Percentiles rank a stretch among this genome's conserved stretches.
These are phyloP conservation scores for Melanostigma gelatinosum DNA, from an alignment of 2,113 vertebrate species.

Conservation along the genomic window DNA sequence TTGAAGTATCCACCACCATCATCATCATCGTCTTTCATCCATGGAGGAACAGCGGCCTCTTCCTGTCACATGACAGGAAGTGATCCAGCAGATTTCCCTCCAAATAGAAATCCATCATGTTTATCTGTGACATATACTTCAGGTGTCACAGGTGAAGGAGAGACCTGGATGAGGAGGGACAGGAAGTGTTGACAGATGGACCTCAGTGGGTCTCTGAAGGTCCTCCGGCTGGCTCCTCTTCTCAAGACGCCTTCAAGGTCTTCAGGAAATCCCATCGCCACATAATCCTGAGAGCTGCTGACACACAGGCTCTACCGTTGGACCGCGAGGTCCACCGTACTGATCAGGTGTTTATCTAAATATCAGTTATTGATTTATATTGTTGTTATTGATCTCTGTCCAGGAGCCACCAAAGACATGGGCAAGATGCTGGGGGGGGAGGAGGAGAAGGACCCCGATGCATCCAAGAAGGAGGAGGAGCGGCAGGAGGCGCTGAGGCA, in stretches of 20 bases:
- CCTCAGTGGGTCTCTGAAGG: slow-evolving; percentile 43
- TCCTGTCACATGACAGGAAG: background rate
- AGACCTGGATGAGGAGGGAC: background rate
- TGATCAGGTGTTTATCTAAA: too few relatives aligned
- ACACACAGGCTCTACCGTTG: too few relatives aligned
- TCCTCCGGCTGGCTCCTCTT: slow-evolving; percentile 57
- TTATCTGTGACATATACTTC: too few relatives aligned
- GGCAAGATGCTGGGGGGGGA: slow-evolving; percentile 98
- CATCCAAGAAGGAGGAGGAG: slow-evolving; percentile 97
- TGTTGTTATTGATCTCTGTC: background rate
- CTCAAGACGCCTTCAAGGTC: slow-evolving; percentile 20
- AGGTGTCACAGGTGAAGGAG: background rate
- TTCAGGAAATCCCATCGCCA: background rate
- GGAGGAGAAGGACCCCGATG: slow-evolving; percentile 97
- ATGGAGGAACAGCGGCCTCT: background rate
- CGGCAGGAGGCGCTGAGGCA: slow-evolving; percentile 95
- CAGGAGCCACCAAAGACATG: slow-evolving; percentile 99
- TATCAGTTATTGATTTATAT: too few relatives aligned
- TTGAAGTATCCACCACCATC: too few relatives aligned
- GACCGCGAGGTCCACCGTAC: too few relatives aligned
- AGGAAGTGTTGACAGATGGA: slow-evolving; percentile 50
- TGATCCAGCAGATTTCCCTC: background rate
- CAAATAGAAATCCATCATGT: background rate
- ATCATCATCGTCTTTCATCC: too few relatives aligned
- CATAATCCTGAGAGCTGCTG: slow-evolving; percentile 12